Conservation (phyloP, 92 coral and sea anemone species). For the Epizoanthus stellaris region DNA sequence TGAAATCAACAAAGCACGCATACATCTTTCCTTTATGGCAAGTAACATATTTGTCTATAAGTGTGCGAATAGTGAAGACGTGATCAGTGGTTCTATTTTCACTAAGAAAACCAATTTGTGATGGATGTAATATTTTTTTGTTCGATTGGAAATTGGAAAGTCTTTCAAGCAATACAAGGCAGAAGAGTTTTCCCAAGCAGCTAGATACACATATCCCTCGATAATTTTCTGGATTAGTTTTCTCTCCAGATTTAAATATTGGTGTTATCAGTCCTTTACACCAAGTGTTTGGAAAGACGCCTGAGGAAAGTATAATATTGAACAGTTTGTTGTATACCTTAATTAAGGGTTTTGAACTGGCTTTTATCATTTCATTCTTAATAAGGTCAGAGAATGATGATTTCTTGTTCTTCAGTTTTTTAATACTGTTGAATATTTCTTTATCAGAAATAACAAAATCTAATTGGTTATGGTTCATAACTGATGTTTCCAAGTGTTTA, state of each 20-base stretch:
- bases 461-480: not conserved
- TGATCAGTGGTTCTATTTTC: constrained; percentile 62
- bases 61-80: constrained; percentile 49
- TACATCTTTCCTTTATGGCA: constrained; percentile 16
- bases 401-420: not conserved
- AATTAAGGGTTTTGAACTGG: not conserved
- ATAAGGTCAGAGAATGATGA: not conserved
- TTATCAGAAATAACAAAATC: constrained; percentile 14
- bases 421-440: not conserved
- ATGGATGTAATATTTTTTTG: constrained; percentile 39
- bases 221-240: not conserved
- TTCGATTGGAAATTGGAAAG: constrained; percentile 6
- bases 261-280: not conserved
- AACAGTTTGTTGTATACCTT: not conserved
- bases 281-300: not conserved
- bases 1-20: constrained; percentile 34
- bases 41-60: constrained; percentile 53
- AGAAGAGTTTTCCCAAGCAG: too few species aligned
- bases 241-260: not conserved
- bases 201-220: not conserved
- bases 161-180: too few species aligned
- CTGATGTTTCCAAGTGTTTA: not conserved
- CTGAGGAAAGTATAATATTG: not conserved
- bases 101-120: constrained; percentile 60
- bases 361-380: not conserved